phyloP scores from a whole-genome alignment of 30 jellyfish, hydroid and myxozoan genomes.

The Chrysaora quinquecirrha region DNA sequence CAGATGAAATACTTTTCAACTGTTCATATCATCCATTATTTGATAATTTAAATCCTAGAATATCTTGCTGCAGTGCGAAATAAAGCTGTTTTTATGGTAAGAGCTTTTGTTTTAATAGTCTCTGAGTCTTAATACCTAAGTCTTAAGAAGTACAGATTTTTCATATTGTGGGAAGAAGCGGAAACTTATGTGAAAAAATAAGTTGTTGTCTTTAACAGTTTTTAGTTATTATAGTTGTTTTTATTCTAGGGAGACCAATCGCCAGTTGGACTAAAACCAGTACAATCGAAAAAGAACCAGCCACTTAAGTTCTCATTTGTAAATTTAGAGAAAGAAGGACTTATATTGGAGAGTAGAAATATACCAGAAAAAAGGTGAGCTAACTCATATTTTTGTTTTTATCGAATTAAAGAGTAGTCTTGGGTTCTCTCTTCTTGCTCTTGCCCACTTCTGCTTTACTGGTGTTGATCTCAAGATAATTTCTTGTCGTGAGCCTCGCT shows the following conservation, averaged over 20 bases:
- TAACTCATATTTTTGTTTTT: background rate
- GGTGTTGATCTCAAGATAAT: no score
- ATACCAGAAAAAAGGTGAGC: constrained; percentile 82
- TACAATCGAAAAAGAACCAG: constrained; percentile 62
- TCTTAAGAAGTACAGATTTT: no score
- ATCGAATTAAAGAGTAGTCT: no score
- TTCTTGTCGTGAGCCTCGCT: no score
- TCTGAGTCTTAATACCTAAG: no score
- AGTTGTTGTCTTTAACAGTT: background rate
- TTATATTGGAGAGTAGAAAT: constrained; percentile 82
- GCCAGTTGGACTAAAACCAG: constrained; percentile 40
- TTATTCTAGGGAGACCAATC: constrained; percentile 60
- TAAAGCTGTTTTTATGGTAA: constrained; percentile 94
- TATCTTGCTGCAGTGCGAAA: constrained; percentile 89
- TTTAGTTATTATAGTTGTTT: background rate
- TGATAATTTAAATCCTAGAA: constrained; percentile 55
- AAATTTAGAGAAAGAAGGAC: constrained; percentile 89
- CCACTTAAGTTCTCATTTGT: constrained; percentile 74
- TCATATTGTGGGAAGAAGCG: no score
- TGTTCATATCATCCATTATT: no score
- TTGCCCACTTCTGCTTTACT: no score
- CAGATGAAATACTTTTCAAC: no score
- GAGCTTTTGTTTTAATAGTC: background rate
- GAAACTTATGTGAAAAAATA: no score
- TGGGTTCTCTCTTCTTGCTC: no score